A percentile compares a stretch with the other conserved stretches of the same genome.
These are phyloP conservation scores for Gryllus bimaculatus DNA, from an alignment of 1,140 invertebrate species.

Conservation along the genomic window DNA sequence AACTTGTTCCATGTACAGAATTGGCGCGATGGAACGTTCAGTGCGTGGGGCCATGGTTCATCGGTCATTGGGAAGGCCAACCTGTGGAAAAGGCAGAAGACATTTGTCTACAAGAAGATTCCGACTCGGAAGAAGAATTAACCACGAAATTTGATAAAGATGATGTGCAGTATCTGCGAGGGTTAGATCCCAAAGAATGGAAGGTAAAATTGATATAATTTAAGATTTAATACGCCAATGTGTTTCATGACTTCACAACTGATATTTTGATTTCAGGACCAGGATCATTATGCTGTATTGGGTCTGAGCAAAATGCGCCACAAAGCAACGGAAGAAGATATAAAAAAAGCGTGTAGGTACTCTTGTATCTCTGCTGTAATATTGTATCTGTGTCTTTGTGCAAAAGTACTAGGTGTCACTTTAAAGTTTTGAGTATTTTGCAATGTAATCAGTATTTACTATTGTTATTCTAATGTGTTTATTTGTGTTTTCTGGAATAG, in stretches of 20 bases:
- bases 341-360: constrained; percentile 82
- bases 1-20: not conserved
- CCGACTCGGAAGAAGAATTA: constrained; percentile 35
- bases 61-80: not conserved
- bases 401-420: no score
- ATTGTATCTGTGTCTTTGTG: no score
- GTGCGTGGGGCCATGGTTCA: not conserved
- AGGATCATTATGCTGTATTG: constrained; percentile 92
- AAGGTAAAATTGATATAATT: constrained; percentile 43
- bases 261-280: constrained; percentile 45
- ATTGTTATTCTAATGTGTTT: no score
- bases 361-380: no score
- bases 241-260: no score
- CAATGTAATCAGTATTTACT: no score
- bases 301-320: constrained; percentile 72
- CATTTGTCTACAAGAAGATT: constrained; percentile 13
- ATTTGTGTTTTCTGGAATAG: no score
- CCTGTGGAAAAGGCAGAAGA: not conserved
- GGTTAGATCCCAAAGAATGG: constrained; percentile 93
- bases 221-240: no score
- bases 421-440: no score
- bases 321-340: constrained; percentile 80
- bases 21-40: not conserved
- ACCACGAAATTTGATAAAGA: constrained; percentile 54
- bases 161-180: constrained; percentile 74